Evolutionary conservation across 1,140 invertebrate species (phyloP).

Genomic region (Tetragnatha versicolor): DNA sequence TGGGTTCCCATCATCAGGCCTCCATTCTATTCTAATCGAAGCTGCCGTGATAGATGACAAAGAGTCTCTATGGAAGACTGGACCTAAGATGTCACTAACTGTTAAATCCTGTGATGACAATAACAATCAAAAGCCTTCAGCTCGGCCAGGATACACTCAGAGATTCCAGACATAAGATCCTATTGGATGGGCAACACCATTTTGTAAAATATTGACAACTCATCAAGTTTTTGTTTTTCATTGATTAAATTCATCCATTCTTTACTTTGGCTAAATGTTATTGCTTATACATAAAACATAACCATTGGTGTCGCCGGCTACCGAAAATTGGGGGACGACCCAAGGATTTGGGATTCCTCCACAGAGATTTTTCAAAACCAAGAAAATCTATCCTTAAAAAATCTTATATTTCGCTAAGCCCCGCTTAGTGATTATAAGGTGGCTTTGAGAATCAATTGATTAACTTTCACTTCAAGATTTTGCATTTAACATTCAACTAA

Average conservation of each 20-base stretch:
- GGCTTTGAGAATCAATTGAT: too few relatives aligned
- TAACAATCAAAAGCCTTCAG: slow-evolving; percentile 47
- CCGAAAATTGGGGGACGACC: too few relatives aligned
- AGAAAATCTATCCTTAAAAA: too few relatives aligned
- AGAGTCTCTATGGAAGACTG: slow-evolving; percentile 78
- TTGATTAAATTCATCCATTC: not conserved
- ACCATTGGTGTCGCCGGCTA: too few relatives aligned
- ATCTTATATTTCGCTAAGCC: too few relatives aligned
- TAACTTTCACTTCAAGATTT: too few relatives aligned
- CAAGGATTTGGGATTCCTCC: too few relatives aligned
- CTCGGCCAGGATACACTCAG: slow-evolving; percentile 4
- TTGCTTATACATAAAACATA: too few relatives aligned
- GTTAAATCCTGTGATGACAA: slow-evolving; percentile 77
- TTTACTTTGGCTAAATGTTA: not conserved
- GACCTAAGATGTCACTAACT: slow-evolving; percentile 72
- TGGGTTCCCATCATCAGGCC: slow-evolving; percentile 66
- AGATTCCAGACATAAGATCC: slow-evolving; percentile 28
- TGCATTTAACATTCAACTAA: too few relatives aligned
- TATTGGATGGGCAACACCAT: not conserved
- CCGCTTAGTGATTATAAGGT: too few relatives aligned
- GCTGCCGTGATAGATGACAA: slow-evolving; percentile 76
- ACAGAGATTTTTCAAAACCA: too few relatives aligned
- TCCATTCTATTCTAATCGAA: slow-evolving; percentile 72
- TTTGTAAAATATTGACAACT: not conserved
- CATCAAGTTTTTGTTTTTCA: slow-evolving; percentile 1